Percentiles rank a stretch among this genome's conserved stretches.
Evolutionary conservation across 2,888 invertebrate species (phyloP).

Genomic region (Thecocarcelia acutangulata): DNA sequence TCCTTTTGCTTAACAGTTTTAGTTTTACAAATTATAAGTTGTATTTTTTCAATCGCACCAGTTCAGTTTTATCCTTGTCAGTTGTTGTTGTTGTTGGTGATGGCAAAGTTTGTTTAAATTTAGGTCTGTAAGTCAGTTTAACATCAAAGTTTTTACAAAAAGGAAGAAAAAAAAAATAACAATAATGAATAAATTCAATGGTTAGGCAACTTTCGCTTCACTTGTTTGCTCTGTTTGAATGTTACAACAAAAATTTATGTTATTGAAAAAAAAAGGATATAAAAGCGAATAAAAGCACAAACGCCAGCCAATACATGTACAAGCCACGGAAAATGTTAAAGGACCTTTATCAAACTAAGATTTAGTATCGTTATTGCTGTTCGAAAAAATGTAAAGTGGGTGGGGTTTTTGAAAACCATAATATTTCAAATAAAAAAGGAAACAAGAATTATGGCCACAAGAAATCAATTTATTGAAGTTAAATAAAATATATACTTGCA

Average conservation of each 20-base stretch:
- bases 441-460: slow-evolving; percentile 72
- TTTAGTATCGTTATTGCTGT: slow-evolving; percentile 36
- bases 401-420: slow-evolving; percentile 36
- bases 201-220: slow-evolving; percentile 66
- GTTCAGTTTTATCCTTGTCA: slow-evolving; percentile 18
- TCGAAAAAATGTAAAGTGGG: not conserved
- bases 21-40: slow-evolving; percentile 61
- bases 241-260: slow-evolving; percentile 42
- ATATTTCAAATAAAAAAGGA: slow-evolving; percentile 48
- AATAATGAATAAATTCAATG: slow-evolving; percentile 48
- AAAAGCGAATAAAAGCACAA: slow-evolving; percentile 5
- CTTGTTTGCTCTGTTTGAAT: slow-evolving; percentile 54
- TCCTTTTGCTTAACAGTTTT: slow-evolving; percentile 50
- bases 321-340: slow-evolving; percentile 5
- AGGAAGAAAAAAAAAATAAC: not conserved
- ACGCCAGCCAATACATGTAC: not conserved
- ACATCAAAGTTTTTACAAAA: slow-evolving; percentile 72
- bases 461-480: slow-evolving; percentile 72
- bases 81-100: slow-evolving; percentile 26
- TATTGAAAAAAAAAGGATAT: slow-evolving; percentile 30
- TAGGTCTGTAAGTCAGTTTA: slow-evolving; percentile 78
- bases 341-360: slow-evolving; percentile 64
- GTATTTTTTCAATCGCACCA: slow-evolving; percentile 36
- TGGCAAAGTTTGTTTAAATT: slow-evolving; percentile 71
- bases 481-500: slow-evolving; percentile 57